A percentile compares a stretch with the other conserved stretches of the same genome.
Conservation (phyloP, 1,140 invertebrate genomes). For the Drosophila sproati region DNA sequence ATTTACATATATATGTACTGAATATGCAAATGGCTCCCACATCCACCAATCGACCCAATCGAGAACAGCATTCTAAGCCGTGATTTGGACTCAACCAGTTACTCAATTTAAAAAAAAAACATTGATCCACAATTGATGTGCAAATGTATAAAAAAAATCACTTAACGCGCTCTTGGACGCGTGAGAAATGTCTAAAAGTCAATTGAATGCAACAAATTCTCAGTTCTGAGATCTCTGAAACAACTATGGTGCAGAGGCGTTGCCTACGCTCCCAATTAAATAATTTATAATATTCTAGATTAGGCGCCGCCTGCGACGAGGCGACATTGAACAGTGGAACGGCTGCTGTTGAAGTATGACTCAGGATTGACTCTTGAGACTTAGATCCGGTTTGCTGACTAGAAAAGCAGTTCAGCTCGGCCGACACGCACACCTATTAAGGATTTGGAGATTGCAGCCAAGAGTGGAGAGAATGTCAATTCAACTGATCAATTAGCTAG, state of each 20-base stretch:
- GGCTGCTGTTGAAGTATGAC: constrained; percentile 25
- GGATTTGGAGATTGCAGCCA: constrained; percentile 34
- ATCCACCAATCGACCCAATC: constrained; percentile 7
- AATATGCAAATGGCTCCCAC: constrained; percentile 50
- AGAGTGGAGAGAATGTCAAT: constrained; percentile 27
- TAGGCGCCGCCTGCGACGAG: constrained; percentile 45
- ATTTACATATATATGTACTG: background rate
- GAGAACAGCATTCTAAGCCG: constrained; percentile 38
- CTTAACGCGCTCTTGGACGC: constrained; percentile 37
- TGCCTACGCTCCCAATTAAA: constrained; percentile 46
- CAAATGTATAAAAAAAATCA: constrained; percentile 30
- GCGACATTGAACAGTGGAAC: constrained; percentile 39
- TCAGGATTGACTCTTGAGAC: constrained; percentile 31
- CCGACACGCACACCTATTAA: constrained; percentile 40
- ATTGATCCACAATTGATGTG: constrained; percentile 43
- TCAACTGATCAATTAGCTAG: constrained; percentile 35
- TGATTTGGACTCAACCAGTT: constrained; percentile 16
- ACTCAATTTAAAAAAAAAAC: constrained; percentile 13
- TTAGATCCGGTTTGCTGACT: constrained; percentile 41
- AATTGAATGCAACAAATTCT: constrained; percentile 44
- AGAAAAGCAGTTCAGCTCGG: constrained; percentile 12
- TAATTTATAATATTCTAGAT: constrained; percentile 54
- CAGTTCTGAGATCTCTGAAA: background rate
- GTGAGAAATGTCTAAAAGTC: constrained; percentile 53
- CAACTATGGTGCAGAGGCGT: constrained; percentile 36